Evolutionary conservation across 2,888 invertebrate species (phyloP).

Genomic region (Cerastis leucographa): DNA sequence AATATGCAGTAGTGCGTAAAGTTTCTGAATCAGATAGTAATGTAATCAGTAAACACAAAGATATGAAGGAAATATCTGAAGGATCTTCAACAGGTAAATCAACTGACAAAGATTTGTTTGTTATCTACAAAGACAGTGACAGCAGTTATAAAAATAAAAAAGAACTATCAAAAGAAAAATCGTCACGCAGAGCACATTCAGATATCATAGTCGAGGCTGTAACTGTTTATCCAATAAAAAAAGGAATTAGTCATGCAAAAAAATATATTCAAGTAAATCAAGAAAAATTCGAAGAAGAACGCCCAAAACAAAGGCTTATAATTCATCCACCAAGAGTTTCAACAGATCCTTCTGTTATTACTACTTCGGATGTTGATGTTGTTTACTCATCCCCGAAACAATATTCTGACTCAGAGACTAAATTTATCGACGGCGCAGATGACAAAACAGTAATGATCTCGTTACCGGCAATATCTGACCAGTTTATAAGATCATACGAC

Average conservation of each 20-base stretch:
- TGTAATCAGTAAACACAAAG: constrained; percentile 47
- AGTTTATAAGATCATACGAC: constrained; percentile 49
- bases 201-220: constrained; percentile 65
- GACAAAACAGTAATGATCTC: constrained; percentile 52
- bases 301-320: constrained; percentile 74
- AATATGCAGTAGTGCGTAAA: constrained; percentile 42
- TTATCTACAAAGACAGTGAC: constrained; percentile 81
- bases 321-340: constrained; percentile 77
- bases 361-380: constrained; percentile 71
- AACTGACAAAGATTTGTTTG: constrained; percentile 78
- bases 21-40: constrained; percentile 60
- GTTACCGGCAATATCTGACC: constrained; percentile 63
- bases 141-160: constrained; percentile 63
- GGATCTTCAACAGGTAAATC: constrained; percentile 67
- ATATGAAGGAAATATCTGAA: constrained; percentile 51
- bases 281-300: constrained; percentile 68
- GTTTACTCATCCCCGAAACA: constrained; percentile 68
- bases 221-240: constrained; percentile 54
- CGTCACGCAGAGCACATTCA: constrained; percentile 60
- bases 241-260: constrained; percentile 23
- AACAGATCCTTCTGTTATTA: constrained; percentile 68
- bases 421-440: constrained; percentile 52
- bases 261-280: constrained; percentile 58
- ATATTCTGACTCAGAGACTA: constrained; percentile 64
- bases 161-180: constrained; percentile 53